Base-by-base conservation (phyloP, 2,797 vertebrate species). In the Sardinella longiceps region DNA sequence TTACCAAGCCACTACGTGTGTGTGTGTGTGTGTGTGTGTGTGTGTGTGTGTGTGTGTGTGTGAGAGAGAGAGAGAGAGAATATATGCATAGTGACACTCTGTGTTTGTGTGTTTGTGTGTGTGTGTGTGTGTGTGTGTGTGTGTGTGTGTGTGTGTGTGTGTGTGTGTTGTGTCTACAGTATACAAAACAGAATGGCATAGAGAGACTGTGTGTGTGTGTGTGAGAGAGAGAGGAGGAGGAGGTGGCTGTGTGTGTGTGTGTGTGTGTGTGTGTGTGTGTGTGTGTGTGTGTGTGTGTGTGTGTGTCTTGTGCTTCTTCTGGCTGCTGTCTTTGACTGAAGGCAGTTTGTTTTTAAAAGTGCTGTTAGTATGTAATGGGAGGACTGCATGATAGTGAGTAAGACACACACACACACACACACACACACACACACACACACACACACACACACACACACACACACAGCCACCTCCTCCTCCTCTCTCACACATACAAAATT, bases 51-150 rank as follows among this genome's bases (percentile, higher is more conserved):
- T 81, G 45, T 81, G 46, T 81, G 1, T 81, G 45, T 81, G 23
- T 81, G 46, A 43, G 7, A 43, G 4, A 43, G 4, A 43, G 43
- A 4, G 43, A n/a, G n/a, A n/a, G n/a, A n/a, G n/a, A n/a, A n/a
- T n/a, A n/a, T n/a, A n/a, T n/a, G 43, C 43, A 2, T 43, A 43
- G 43, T 43, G 43, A 43, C 1, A 43, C 43, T 81, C n/a, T 81
- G 80, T 48, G 20, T 81, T 14, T 50, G 45, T 81, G 80, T 81
- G 45, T 50, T 45, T 81, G 45, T 48, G 80, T 81, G 20, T 81
- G 58, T 81, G 43, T 81, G 45, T 81, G 43, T 51, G 80, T 81
- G 43, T 81, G 80, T 81, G 80, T 81, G 43, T 28, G 80, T 81
- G 43, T 28, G 80, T 81, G 58, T 60, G 58, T 60, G 14, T 60